Evolutionary conservation across 1,140 invertebrate genomes (phyloP).

Genomic region (Neodiprion fabricii): DNA sequence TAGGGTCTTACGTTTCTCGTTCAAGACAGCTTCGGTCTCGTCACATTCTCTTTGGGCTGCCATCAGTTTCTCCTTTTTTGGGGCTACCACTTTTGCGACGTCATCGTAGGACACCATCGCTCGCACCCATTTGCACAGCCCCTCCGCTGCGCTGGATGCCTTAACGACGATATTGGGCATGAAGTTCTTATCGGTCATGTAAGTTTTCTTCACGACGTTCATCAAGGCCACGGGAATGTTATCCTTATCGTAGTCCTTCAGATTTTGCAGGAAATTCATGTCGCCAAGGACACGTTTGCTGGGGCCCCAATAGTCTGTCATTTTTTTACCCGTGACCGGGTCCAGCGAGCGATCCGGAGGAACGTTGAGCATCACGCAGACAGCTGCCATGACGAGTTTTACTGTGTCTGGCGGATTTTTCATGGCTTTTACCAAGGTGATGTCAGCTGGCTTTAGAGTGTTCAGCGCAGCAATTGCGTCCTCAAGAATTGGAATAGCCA

Average conservation of each 20-base stretch:
- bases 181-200: constrained; percentile 71
- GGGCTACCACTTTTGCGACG: constrained; percentile 72
- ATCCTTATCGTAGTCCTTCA: constrained; percentile 79
- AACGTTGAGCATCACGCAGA: constrained; percentile 76
- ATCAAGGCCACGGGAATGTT: constrained; percentile 69
- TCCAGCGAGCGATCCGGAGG: constrained; percentile 71
- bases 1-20: constrained; percentile 67
- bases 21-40: constrained; percentile 66
- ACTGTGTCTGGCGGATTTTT: constrained; percentile 81
- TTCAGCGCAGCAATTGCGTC: constrained; percentile 70
- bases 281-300: constrained; percentile 77
- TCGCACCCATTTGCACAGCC: constrained; percentile 76
- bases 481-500: constrained; percentile 74
- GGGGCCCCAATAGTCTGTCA: constrained; percentile 76
- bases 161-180: constrained; percentile 73
- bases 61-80: constrained; percentile 68
- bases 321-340: constrained; percentile 66
- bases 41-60: constrained; percentile 67
- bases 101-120: constrained; percentile 79
- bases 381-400: constrained; percentile 77
- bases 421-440: constrained; percentile 82
- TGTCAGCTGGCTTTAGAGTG: constrained; percentile 79
- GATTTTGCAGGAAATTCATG: constrained; percentile 70
- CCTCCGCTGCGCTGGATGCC: constrained; percentile 75
- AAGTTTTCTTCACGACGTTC: constrained; percentile 70